A percentile compares a stretch with the other conserved stretches of the same genome.
Conservation (phyloP, 2,888 invertebrate genomes). For the Aphrophora alni region DNA sequence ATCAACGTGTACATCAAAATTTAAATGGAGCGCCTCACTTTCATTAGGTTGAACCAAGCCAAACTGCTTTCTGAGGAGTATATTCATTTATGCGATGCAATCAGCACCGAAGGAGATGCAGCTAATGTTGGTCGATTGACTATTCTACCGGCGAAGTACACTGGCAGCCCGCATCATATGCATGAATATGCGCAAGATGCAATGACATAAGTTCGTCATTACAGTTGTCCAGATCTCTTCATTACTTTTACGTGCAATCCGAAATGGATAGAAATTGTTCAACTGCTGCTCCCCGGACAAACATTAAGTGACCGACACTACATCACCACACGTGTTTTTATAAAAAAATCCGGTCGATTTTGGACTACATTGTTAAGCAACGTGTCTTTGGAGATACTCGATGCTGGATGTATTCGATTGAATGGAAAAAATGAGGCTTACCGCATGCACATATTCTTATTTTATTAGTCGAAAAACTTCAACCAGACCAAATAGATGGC, state of each 20-base stretch:
- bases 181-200: conserved; percentile 54
- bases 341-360: no score
- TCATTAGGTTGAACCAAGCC: conserved; percentile 53
- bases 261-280: conserved; percentile 50
- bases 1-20: conserved; percentile 56
- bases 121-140: conserved; percentile 49
- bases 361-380: no score
- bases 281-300: conserved; percentile 40
- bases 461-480: no score
- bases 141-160: conserved; percentile 52
- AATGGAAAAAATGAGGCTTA: no score
- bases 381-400: no score
- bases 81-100: conserved; percentile 54
- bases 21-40: conserved; percentile 54
- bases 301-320: conserved; percentile 49
- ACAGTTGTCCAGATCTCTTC: conserved; percentile 32
- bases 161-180: conserved; percentile 52
- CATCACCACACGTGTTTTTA: no score
- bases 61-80: conserved; percentile 52
- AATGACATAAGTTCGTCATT: conserved; percentile 43
- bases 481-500: no score
- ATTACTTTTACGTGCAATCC: conserved; percentile 52
- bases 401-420: no score
- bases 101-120: conserved; percentile 47
- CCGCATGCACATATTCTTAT: no score